Percentiles rank a stretch among this genome's conserved stretches.
These are phyloP conservation scores for Peromyscus maniculatus DNA, from an alignment of 2,113 vertebrate species.

Conservation along the genomic window DNA sequence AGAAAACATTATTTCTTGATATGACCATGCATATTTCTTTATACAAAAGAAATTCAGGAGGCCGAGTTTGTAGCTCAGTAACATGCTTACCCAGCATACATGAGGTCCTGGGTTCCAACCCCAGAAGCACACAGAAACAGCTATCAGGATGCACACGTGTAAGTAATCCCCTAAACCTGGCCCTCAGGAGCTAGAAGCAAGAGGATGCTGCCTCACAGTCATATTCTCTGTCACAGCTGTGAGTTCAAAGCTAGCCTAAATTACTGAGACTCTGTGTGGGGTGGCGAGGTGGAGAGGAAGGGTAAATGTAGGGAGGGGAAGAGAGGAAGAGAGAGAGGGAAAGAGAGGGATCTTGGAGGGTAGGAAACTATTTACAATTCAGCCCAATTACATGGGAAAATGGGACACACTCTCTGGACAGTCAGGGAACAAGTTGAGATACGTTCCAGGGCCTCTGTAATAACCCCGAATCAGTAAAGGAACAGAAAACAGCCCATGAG, in stretches of 20 bases:
- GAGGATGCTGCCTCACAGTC: not conserved
- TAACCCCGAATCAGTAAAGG: not conserved
- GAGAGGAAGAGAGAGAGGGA: not conserved
- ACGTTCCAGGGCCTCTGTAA: not conserved
- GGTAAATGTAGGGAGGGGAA: fast-evolving
- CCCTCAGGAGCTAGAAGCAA: not conserved
- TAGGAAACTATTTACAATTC: not conserved
- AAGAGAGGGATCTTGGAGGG: not conserved
- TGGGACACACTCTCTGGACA: not conserved
- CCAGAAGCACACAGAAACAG: not conserved
- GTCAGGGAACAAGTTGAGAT: not conserved
- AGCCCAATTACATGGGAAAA: not conserved
- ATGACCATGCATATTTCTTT: not conserved
- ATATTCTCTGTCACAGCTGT: not conserved
- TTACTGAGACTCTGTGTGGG: not conserved
- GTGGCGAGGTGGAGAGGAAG: no score
- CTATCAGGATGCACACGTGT: not conserved
- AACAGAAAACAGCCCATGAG: not conserved
- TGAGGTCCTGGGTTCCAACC: not conserved
- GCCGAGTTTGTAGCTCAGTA: not conserved
- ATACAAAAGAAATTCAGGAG: not conserved
- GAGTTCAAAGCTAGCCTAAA: not conserved
- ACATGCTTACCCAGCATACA: not conserved
- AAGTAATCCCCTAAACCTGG: not conserved
- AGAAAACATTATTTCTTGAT: not conserved